phyloP scores from a whole-genome alignment of 1,140 invertebrate species.

The Lordiphosa mommai region DNA sequence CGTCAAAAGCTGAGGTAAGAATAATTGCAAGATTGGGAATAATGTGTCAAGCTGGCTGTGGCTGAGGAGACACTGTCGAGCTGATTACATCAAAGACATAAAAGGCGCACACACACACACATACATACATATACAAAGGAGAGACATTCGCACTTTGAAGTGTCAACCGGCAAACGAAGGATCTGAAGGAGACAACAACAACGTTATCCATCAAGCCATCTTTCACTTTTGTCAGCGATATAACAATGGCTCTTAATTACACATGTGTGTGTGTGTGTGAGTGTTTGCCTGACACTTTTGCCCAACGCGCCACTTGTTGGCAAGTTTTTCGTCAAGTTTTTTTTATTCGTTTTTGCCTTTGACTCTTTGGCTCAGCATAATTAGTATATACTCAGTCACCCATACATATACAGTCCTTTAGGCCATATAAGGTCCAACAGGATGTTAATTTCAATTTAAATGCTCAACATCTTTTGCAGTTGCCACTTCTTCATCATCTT shows the following conservation, averaged over 20 bases:
- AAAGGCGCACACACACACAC: conserved; percentile 17
- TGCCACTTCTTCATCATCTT: background rate
- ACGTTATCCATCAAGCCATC: conserved; percentile 76
- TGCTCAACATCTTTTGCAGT: conserved; percentile 44
- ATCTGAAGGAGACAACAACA: conserved; percentile 18
- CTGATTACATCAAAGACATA: conserved; percentile 66
- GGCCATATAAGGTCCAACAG: conserved; percentile 41
- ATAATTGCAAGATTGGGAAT: conserved; percentile 78
- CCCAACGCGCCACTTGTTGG: conserved; percentile 37
- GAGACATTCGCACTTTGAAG: conserved; percentile 66
- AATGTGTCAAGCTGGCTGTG: conserved; percentile 57
- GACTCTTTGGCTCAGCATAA: conserved; percentile 51
- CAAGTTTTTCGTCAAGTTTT: conserved; percentile 41
- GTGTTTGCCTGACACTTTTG: conserved; percentile 72
- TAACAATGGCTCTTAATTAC: conserved; percentile 80
- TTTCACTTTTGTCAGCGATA: conserved; percentile 79
- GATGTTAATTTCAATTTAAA: conserved; percentile 77
- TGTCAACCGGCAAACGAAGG: conserved; percentile 65
- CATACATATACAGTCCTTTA: conserved; percentile 21
- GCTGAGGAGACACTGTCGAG: conserved; percentile 31
- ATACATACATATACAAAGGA: conserved; percentile 7
- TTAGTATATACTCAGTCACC: conserved; percentile 58
- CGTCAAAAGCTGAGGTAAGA: conserved; percentile 75
- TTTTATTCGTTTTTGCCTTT: conserved; percentile 32
- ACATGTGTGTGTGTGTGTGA: conserved; percentile 39